Base-by-base conservation (phyloP, 2,888 invertebrate species). In the Sinohyriopsis cumingii region DNA sequence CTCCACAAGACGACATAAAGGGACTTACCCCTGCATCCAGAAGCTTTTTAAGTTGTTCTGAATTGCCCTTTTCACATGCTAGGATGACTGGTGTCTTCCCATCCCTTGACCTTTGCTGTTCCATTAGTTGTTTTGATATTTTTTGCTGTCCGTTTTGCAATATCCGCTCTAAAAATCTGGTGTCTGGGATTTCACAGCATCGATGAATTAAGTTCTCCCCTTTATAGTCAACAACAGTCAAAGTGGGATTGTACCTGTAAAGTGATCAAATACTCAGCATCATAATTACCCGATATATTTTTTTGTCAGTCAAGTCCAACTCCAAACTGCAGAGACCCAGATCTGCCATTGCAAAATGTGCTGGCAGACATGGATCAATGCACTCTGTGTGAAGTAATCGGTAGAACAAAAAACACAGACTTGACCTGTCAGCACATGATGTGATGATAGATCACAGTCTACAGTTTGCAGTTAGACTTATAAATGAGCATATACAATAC, bases 41-140 rank as follows among this genome's bases (percentile, higher is more conserved):
- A 45, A 88, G 74, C 45, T 80, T 67, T 66, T 82, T 82, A 5
- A 87, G 79, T 53, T 84, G 84, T 63, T 84, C 82, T 5, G 80
- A 64, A 69, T 86, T 83, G 61, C 83, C 84, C 68, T 83, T 83
- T 74, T 88, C 86, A 73, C 87, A 87, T 24, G 87, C 86, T 28
- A 83, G 72, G 69, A 87, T 87, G 64, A 87, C 74, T 3, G 87
- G 80, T 4, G 86, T 86, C 69, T 83, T 81, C 22, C 84, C 82
- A 59, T 82, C 80, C n/a, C 77, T 77, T 0, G 73, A 71, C 56
- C 80, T 81, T 45, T 45, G 45, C 55, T 77, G 75, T 69, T 86
- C 83, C 76, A 80, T 82, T 62, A 84, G 79, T 54, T 72, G 68
- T 55, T 67, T 65, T 1, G 81, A 74, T 55, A 80, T 78, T n/a